Evolutionary conservation across 2,113 vertebrate genomes (phyloP).

Genomic region (Butorides virescens): DNA sequence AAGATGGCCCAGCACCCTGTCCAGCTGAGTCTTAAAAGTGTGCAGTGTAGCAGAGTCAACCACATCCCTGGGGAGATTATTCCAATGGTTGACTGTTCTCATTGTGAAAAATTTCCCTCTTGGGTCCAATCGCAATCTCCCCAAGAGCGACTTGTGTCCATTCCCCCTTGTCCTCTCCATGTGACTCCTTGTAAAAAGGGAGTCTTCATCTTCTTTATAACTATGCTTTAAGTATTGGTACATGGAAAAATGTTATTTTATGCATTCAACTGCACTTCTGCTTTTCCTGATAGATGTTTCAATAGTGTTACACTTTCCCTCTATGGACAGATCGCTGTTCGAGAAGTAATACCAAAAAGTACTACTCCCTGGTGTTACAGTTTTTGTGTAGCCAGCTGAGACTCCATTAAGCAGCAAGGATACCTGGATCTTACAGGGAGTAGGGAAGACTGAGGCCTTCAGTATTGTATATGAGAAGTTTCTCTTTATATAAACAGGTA

Average conservation of each 20-base stretch:
- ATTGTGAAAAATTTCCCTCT: too few relatives aligned
- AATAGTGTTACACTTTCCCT: neutral
- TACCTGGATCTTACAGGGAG: neutral
- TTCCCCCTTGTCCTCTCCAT: too few relatives aligned
- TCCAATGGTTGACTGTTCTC: too few relatives aligned
- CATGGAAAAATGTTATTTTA: neutral
- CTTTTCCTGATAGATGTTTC: neutral
- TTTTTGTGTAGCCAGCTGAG: neutral
- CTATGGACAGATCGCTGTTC: fast-evolving
- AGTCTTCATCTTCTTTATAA: too few relatives aligned
- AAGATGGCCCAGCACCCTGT: too few relatives aligned
- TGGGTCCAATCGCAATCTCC: too few relatives aligned
- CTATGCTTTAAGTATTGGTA: too few relatives aligned
- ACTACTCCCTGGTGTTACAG: neutral
- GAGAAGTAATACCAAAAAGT: neutral
- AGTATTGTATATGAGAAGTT: neutral
- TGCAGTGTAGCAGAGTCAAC: too few relatives aligned
- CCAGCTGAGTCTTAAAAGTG: too few relatives aligned
- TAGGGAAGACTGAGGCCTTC: neutral
- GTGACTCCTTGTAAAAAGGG: too few relatives aligned
- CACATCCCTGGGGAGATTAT: too few relatives aligned
- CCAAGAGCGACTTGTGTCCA: too few relatives aligned
- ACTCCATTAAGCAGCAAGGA: neutral
- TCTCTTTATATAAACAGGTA: neutral
- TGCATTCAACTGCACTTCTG: neutral